These are phyloP conservation scores for Solea solea DNA, from an alignment of 2,113 vertebrate species.

Conservation along the genomic window DNA sequence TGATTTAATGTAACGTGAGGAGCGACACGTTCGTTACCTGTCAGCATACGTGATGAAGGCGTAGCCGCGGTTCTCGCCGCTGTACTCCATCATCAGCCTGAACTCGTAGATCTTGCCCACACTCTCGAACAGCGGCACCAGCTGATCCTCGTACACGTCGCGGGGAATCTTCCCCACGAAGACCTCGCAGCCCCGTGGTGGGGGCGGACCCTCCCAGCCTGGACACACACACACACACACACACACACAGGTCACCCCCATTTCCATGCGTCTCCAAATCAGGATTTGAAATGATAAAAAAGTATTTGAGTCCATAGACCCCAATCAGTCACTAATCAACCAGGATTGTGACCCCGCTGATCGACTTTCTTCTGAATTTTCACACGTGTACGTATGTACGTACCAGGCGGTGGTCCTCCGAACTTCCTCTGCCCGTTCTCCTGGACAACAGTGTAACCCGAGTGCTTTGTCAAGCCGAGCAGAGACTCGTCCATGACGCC, in stretches of 20 bases:
- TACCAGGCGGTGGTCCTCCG: conserved; percentile 94
- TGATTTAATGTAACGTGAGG: no score
- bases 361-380: no score
- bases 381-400: no score
- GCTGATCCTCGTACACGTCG: conserved; percentile 94
- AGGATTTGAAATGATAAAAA: no score
- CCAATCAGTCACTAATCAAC: no score
- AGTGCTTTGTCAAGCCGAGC: conserved; percentile 89
- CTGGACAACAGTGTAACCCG: conserved; percentile 93
- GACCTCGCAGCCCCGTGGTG: conserved; percentile 95
- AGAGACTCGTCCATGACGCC: conserved; percentile 85
- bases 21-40: conserved; percentile 31
- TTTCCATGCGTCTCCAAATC: neutral
- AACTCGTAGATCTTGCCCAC: conserved; percentile 94
- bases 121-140: conserved; percentile 93
- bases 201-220: conserved; percentile 94
- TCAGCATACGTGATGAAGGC: conserved; percentile 96
- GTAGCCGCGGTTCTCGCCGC: conserved; percentile 95
- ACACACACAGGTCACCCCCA: neutral
- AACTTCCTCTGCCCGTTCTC: conserved; percentile 97
- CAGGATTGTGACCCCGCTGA: no score
- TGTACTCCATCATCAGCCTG: conserved; percentile 98
- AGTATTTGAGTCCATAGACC: no score
- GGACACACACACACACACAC: conserved; percentile 13
- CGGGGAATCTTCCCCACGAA: conserved; percentile 98